phyloP scores from a whole-genome alignment of 1,140 invertebrate genomes.

The Drosophila burlai region DNA sequence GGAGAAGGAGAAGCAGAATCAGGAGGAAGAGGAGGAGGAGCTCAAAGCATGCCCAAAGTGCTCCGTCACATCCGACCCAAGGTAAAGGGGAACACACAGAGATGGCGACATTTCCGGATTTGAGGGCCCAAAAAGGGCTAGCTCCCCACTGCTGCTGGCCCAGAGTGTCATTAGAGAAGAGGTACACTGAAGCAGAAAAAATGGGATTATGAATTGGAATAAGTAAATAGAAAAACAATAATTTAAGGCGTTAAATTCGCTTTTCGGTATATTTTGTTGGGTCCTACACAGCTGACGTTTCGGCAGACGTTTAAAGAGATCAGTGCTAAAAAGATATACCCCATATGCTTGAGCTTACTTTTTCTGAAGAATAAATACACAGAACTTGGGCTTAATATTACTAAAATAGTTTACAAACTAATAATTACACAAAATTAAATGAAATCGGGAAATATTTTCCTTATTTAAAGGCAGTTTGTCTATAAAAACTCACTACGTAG shows the following conservation, averaged over 20 bases:
- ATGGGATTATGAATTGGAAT: background rate
- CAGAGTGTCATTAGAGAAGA: slow-evolving; percentile 61
- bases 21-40: background rate
- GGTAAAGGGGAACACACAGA: background rate
- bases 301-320: too few relatives aligned
- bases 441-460: background rate
- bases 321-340: too few relatives aligned
- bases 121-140: slow-evolving; percentile 62
- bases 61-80: slow-evolving; percentile 67
- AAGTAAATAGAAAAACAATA: background rate
- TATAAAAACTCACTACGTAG: background rate
- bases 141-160: slow-evolving; percentile 15
- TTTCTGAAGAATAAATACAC: too few relatives aligned
- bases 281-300: too few relatives aligned
- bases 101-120: slow-evolving; percentile 66
- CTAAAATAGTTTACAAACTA: too few relatives aligned
- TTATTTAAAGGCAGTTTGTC: background rate
- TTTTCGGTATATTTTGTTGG: background rate
- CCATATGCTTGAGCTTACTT: too few relatives aligned
- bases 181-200: slow-evolving; percentile 20
- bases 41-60: slow-evolving; percentile 33
- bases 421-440: background rate
- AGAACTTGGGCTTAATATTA: too few relatives aligned
- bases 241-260: too few relatives aligned
- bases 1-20: background rate